phyloP scores from a whole-genome alignment of 2,113 vertebrate species.

The Gasterosteus aculeatus region DNA sequence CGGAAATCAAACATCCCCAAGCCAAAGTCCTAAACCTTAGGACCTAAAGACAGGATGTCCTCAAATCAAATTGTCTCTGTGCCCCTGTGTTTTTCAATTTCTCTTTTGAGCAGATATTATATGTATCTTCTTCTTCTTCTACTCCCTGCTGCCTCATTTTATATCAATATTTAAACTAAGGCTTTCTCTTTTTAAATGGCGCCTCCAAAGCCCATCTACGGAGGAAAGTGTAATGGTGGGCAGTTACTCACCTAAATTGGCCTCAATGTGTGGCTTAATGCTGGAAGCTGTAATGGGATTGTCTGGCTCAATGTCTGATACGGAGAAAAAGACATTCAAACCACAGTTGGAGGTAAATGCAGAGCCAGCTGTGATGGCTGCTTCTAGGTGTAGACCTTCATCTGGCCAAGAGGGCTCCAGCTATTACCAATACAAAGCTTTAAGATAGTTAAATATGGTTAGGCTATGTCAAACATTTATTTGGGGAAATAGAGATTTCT shows the following conservation, averaged over 20 bases:
- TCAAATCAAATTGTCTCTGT: not conserved
- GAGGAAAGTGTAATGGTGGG: conserved; percentile 29
- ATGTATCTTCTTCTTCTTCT: not conserved
- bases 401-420: conserved; percentile 17
- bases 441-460: conserved; percentile 25
- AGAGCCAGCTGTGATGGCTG: conserved; percentile 37
- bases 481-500: not conserved
- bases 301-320: conserved; percentile 54
- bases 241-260: conserved; percentile 54
- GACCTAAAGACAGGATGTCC: no score
- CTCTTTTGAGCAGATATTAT: not conserved
- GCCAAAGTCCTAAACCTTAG: no score
- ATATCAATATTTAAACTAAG: conserved; percentile 22
- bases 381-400: conserved; percentile 9
- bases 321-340: conserved; percentile 41
- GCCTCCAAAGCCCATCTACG: conserved; percentile 29
- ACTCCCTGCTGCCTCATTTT: not conserved
- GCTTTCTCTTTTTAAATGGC: conserved; percentile 23
- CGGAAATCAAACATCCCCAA: no score
- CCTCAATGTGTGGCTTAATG: conserved; percentile 41
- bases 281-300: conserved; percentile 48
- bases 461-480: conserved; percentile 16
- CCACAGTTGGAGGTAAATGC: conserved; percentile 46
- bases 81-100: not conserved
- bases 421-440: conserved; percentile 46